Percentiles rank a stretch among this genome's conserved stretches.
phyloP scores from a whole-genome alignment of 2,888 invertebrate genomes.

The Mallateleia sp. region DNA sequence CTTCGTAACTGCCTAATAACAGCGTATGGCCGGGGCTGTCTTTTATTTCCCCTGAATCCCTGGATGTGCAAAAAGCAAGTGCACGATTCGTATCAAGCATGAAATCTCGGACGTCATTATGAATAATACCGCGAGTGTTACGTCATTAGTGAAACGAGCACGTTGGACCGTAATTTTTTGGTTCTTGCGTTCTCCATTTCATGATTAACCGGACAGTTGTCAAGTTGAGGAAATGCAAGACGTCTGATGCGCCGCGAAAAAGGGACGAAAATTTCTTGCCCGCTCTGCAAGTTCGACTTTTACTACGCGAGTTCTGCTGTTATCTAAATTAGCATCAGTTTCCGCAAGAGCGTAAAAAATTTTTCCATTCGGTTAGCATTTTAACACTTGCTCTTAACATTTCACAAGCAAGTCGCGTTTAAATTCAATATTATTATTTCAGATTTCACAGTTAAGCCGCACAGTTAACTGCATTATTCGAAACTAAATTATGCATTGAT shows the following conservation, averaged over 20 bases:
- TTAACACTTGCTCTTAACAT: neutral
- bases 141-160: constrained; percentile 7
- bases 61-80: constrained; percentile 13
- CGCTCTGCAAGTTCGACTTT: no score
- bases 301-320: no score
- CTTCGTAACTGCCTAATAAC: constrained; percentile 41
- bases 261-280: no score
- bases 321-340: no score
- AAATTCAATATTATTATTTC: constrained; percentile 51
- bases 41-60: constrained; percentile 1
- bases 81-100: constrained; percentile 12
- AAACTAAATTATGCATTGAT: constrained; percentile 45
- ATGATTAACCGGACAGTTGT: no score
- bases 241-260: no score
- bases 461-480: constrained; percentile 31
- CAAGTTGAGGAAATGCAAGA: neutral
- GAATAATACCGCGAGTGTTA: neutral
- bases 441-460: constrained; percentile 49
- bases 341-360: neutral
- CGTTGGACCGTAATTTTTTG: no score
- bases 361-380: neutral
- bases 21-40: neutral
- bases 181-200: no score
- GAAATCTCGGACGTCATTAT: neutral
- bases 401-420: constrained; percentile 34